Evolutionary conservation across 2,797 vertebrate genomes (phyloP).

Genomic region (Tragopan temminckii): DNA sequence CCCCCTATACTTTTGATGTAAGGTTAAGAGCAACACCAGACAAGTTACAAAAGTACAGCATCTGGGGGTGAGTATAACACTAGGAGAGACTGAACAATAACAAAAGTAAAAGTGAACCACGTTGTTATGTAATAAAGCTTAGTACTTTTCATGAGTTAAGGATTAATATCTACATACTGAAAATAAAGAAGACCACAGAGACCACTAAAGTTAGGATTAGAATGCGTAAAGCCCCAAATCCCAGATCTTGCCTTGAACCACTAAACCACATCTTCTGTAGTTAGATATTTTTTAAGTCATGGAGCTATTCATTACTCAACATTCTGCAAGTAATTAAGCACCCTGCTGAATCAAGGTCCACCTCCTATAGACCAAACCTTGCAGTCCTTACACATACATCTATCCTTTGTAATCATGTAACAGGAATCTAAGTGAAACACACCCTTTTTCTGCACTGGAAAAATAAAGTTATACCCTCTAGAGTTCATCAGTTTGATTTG

Average conservation of each 20-base stretch:
- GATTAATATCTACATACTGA: slow-evolving; percentile 61
- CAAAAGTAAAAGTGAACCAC: slow-evolving; percentile 62
- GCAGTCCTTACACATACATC: background rate
- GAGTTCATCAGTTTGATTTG: background rate
- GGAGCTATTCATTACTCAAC: slow-evolving; percentile 45
- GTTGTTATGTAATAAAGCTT: slow-evolving; percentile 60
- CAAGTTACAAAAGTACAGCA: slow-evolving; percentile 35
- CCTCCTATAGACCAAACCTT: slow-evolving; percentile 10
- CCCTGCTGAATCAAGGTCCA: slow-evolving; percentile 42
- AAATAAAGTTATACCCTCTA: background rate
- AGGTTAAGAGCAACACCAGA: background rate
- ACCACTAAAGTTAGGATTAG: slow-evolving; percentile 65
- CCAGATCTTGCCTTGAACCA: slow-evolving; percentile 58
- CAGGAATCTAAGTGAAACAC: background rate
- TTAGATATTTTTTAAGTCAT: slow-evolving; percentile 37
- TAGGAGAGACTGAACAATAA: slow-evolving; percentile 49
- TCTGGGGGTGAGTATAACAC: slow-evolving; percentile 22
- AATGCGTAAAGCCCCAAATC: slow-evolving; percentile 11
- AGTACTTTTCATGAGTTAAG: slow-evolving; percentile 48
- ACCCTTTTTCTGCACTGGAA: background rate
- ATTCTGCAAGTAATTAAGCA: slow-evolving; percentile 47
- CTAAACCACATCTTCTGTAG: slow-evolving; percentile 69
- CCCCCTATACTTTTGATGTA: background rate
- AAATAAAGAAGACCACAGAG: slow-evolving; percentile 71
- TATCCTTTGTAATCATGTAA: background rate